A percentile compares a stretch with the other conserved stretches of the same genome.
Evolutionary conservation across 2,888 invertebrate genomes (phyloP).

Genomic region (Hirtodrosophila trivittata): DNA sequence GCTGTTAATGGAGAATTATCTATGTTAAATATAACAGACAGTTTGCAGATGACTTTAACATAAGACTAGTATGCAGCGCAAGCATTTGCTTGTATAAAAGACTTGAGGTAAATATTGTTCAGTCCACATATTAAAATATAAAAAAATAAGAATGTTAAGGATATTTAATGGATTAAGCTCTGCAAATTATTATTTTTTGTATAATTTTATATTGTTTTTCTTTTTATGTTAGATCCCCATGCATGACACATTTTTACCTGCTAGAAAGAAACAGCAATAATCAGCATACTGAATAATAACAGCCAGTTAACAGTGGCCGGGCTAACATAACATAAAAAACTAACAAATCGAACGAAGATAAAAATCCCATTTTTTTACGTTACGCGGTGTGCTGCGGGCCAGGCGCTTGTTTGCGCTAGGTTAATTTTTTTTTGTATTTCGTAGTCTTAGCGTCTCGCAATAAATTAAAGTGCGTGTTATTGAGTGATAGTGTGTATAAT

Average conservation of each 20-base stretch:
- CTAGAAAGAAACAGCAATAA: too few species aligned
- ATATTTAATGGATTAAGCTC: too few species aligned
- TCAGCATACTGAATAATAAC: conserved; percentile 27
- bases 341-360: conserved; percentile 40
- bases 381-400: conserved; percentile 59
- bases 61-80: conserved; percentile 2
- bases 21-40: conserved; percentile 1
- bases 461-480: conserved; percentile 9
- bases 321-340: conserved; percentile 31
- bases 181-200: too few species aligned
- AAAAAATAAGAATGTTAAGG: too few species aligned
- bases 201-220: too few species aligned
- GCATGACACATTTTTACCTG: too few species aligned
- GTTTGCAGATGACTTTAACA: background rate
- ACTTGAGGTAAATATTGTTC: background rate
- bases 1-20: conserved; percentile 17
- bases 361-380: conserved; percentile 47
- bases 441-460: conserved; percentile 30
- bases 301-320: too few species aligned
- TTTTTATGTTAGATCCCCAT: too few species aligned
- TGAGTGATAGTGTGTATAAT: background rate
- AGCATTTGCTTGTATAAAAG: background rate
- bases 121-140: too few species aligned
- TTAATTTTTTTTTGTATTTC: conserved; percentile 34
- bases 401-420: conserved; percentile 53